These are phyloP conservation scores for Schizothorax lantsangensis DNA, from an alignment of 2,797 vertebrate genomes.

Conservation along the genomic window DNA sequence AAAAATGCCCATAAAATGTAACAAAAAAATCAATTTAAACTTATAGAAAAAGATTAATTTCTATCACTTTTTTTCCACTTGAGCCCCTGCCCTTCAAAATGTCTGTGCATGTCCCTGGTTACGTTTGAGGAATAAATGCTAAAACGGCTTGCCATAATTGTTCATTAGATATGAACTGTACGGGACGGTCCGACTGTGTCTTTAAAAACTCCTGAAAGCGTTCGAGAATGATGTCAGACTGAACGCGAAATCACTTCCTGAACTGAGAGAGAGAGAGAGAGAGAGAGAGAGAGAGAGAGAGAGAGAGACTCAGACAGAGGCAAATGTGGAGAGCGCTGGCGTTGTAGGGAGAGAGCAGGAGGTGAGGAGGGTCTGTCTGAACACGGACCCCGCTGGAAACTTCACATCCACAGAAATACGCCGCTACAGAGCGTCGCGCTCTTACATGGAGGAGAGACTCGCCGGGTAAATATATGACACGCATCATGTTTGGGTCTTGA, in stretches of 20 bases:
- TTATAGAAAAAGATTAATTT: no score
- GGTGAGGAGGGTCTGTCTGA: conserved; percentile 67
- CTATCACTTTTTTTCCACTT: no score
- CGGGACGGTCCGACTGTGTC: conserved; percentile 72
- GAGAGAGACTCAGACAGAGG: conserved; percentile 61
- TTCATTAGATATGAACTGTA: background rate
- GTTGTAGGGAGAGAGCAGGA: conserved; percentile 68
- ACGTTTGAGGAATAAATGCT: background rate
- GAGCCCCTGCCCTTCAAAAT: no score
- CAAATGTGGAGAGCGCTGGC: conserved; percentile 62
- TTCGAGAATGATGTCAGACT: conserved; percentile 82
- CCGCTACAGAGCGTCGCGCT: conserved; percentile 63
- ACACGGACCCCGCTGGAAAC: conserved; percentile 71
- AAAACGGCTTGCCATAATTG: background rate
- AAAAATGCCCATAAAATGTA: no score
- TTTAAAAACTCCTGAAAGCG: conserved; percentile 78
- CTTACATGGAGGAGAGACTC: conserved; percentile 74
- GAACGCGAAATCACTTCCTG: conserved; percentile 87
- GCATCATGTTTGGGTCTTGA: conserved; percentile 55
- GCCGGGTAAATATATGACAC: conserved; percentile 74
- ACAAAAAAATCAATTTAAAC: no score
- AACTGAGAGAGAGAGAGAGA: conserved; percentile 70
- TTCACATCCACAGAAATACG: conserved; percentile 70
- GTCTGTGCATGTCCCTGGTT: no score
- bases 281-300: conserved; percentile 71